A percentile compares a stretch with the other conserved stretches of the same genome.
Evolutionary conservation across 1,140 invertebrate genomes (phyloP).

Genomic region (Neoseiulus cucumeris): DNA sequence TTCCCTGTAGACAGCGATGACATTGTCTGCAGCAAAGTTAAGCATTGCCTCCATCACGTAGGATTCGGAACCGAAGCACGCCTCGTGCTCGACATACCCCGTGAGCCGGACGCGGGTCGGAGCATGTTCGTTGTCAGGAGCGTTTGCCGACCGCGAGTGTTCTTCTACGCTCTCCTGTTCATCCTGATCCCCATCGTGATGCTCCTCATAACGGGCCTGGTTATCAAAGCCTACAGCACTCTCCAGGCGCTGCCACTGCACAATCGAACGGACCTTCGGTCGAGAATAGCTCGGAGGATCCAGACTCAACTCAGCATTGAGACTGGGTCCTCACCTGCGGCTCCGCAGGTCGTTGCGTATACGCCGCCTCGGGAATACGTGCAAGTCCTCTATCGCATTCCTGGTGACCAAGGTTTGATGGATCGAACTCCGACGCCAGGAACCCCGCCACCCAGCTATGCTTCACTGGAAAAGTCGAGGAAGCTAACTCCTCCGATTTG

Average conservation of each 20-base stretch:
- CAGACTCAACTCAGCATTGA: neutral
- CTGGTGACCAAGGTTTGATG: neutral
- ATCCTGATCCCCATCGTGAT: conserved; percentile 5
- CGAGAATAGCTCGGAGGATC: neutral
- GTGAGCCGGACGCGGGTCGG: neutral
- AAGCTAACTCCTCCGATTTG: neutral
- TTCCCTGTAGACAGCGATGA: neutral
- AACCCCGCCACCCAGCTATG: neutral
- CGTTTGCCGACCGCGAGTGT: neutral
- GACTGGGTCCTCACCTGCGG: neutral
- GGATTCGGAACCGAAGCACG: neutral
- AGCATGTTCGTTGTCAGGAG: neutral
- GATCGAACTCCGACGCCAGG: conserved; percentile 5
- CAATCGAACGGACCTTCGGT: neutral
- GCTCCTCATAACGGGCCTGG: neutral
- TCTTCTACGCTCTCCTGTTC: conserved; percentile 7
- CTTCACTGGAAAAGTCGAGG: neutral
- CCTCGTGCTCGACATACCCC: neutral
- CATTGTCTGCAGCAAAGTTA: neutral
- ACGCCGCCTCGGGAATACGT: neutral
- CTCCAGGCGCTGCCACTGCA: neutral
- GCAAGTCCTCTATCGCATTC: neutral
- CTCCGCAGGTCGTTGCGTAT: neutral
- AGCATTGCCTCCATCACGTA: neutral
- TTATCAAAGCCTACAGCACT: conserved; percentile 6